Base-by-base conservation (phyloP, 2,113 vertebrate genomes). In the Ciconia maguari region DNA sequence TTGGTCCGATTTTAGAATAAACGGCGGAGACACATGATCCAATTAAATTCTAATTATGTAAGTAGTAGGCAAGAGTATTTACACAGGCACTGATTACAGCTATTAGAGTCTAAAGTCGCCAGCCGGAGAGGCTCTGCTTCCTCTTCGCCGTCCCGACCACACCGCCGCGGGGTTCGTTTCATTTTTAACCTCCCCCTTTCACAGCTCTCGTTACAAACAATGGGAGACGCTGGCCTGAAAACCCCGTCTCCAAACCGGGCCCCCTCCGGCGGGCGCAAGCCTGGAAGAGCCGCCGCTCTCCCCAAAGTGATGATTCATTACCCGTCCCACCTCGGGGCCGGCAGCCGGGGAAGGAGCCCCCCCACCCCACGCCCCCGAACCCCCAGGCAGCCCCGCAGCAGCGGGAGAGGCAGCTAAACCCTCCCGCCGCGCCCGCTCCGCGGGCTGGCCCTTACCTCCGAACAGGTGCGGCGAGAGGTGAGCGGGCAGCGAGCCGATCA, bases 381-480 rank as follows among this genome's bases (percentile, higher is more conserved):
- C 32, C 42, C 15, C 29, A 22, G 38, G 12, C 29, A 22, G 38
- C 21, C 55, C 42, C 32, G 20, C 60, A 68, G 55, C 49, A 10
- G 60, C 26, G 13, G 24, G 19, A 64, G 27, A 26, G 24, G 62
- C 44, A 2, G 34, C 27, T 16, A 22, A 79, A 4, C 46, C 46
- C 69, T 10, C 74, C 38, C 49, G 15, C 36, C 41, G 32, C 25
- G 38, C 26, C 22, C 44, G 25, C 19, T 36, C 57, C 41, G 49
- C 30, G 36, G 71, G 49, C 29, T 4, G 70, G 38, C 46, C 78
- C 44, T 98, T 98, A 99, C 99, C 99, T 99, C 98, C 99, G 89
- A 99, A 99, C 96, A 99, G 97, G 97, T 99, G 99, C 97, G 98
- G 99, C n/a, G 99, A 99, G 71, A 99, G 99, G 97, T 99, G 99